A percentile compares a stretch with the other conserved stretches of the same genome.
Conservation (phyloP, 2,113 vertebrate species). For the Ginglymostoma cirratum region DNA sequence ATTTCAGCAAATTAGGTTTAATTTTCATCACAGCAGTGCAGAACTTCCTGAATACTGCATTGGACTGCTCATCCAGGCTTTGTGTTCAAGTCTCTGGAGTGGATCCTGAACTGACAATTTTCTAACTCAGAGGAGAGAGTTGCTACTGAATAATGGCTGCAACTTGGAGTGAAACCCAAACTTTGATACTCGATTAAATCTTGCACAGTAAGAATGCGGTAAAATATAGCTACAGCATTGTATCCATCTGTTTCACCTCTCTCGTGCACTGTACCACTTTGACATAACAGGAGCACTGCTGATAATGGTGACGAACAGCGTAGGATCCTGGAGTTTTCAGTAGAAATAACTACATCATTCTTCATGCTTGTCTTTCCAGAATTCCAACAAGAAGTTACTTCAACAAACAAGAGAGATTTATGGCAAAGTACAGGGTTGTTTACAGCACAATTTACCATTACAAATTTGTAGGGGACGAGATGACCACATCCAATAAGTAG, state of each 20-base stretch:
- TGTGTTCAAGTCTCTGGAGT: neutral
- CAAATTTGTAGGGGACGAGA: neutral
- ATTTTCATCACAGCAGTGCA: neutral
- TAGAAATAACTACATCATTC: neutral
- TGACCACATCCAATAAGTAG: neutral
- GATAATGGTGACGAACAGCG: neutral
- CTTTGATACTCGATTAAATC: neutral
- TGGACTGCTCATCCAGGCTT: neutral
- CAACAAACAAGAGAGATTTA: neutral
- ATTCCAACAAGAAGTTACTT: conserved; percentile 7
- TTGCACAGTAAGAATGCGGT: neutral
- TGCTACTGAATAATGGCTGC: neutral
- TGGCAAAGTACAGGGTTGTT: neutral
- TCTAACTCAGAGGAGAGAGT: neutral
- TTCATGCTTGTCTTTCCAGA: neutral
- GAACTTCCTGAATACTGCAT: neutral
- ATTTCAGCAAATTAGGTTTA: neutral
- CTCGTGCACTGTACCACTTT: neutral
- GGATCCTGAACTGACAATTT: neutral
- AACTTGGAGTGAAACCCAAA: neutral
- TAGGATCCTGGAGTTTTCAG: neutral
- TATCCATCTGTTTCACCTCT: neutral
- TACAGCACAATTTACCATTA: neutral
- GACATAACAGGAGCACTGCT: neutral
- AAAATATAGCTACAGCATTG: neutral